A percentile compares a stretch with the other conserved stretches of the same genome.
phyloP scores from a whole-genome alignment of 1,140 invertebrate species.

The Nomia melanderi region DNA sequence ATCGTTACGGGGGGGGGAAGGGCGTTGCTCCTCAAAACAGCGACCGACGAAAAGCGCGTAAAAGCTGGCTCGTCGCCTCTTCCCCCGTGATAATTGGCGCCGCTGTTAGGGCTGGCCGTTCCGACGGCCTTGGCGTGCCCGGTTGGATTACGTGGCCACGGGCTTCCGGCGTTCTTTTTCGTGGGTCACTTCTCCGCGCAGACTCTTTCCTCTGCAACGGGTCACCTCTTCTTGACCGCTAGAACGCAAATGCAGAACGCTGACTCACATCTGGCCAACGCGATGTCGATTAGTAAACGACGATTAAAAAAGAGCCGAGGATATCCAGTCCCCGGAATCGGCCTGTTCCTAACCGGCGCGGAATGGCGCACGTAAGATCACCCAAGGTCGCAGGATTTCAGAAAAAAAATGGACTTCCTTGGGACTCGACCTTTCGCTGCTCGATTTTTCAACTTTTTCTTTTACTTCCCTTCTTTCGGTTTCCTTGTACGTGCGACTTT shows the following conservation, averaged over 20 bases:
- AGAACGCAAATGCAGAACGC: constrained; percentile 13
- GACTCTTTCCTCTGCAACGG: constrained; percentile 1
- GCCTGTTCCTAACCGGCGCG: too few species aligned
- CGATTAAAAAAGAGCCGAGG: constrained; percentile 36
- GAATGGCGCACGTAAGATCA: too few species aligned
- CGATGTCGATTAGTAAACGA: not conserved
- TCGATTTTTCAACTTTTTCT: too few species aligned
- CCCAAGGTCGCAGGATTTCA: too few species aligned
- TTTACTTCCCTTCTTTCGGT: too few species aligned
- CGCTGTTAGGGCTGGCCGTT: constrained; percentile 30
- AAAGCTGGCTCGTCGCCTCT: not conserved
- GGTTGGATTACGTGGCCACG: constrained; percentile 48
- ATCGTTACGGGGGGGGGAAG: not conserved
- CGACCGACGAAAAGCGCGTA: not conserved
- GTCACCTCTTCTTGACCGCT: constrained; percentile 39
- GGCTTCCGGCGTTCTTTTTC: constrained; percentile 59
- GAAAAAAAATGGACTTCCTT: too few species aligned
- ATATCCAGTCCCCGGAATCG: constrained; percentile 15
- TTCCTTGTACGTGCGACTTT: too few species aligned
- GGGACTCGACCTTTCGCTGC: too few species aligned
- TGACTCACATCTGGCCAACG: constrained; percentile 17
- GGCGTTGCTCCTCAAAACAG: not conserved
- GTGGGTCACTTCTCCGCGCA: constrained; percentile 39
- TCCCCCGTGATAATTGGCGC: constrained; percentile 43
- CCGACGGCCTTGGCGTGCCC: constrained; percentile 55